Evolutionary conservation across 2,797 vertebrate genomes (phyloP).

Genomic region (Champsocephalus esox): DNA sequence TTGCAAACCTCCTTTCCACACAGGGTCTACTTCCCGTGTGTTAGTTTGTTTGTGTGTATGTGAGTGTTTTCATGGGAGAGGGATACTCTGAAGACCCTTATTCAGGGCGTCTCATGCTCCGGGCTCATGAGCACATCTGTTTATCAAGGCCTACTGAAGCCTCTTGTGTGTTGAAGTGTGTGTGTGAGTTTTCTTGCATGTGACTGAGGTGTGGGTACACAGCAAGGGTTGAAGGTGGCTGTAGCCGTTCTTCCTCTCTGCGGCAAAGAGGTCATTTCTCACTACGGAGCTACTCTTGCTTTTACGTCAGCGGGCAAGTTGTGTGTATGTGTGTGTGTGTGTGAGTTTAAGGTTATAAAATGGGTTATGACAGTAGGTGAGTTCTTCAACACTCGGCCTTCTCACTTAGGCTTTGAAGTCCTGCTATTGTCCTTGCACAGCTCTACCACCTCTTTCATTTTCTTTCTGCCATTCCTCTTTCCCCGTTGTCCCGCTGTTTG

Average conservation of each 20-base stretch:
- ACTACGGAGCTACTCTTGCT: slow-evolving; percentile 47
- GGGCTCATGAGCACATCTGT: slow-evolving; percentile 77
- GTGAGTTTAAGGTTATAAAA: slow-evolving; percentile 10
- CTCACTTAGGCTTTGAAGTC: slow-evolving; percentile 65
- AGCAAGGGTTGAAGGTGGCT: slow-evolving; percentile 67
- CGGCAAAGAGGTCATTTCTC: slow-evolving; percentile 62
- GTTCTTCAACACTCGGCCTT: slow-evolving; percentile 50
- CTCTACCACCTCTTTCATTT: slow-evolving; percentile 17
- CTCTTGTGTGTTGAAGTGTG: slow-evolving; percentile 44
- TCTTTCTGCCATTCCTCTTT: not conserved
- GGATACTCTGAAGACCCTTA: slow-evolving; percentile 73
- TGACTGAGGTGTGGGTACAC: slow-evolving; percentile 68
- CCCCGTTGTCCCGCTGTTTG: slow-evolving; percentile 46
- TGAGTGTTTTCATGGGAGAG: slow-evolving; percentile 51
- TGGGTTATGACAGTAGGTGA: slow-evolving; percentile 60
- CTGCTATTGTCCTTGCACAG: slow-evolving; percentile 53
- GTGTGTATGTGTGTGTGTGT: slow-evolving; percentile 8
- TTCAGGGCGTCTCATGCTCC: slow-evolving; percentile 71
- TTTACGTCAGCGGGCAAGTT: slow-evolving; percentile 37
- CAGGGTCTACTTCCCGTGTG: slow-evolving; percentile 20
- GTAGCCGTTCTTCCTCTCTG: slow-evolving; percentile 55
- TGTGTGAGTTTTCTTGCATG: slow-evolving; percentile 32
- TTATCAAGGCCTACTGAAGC: slow-evolving; percentile 67
- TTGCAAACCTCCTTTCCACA: slow-evolving; percentile 60
- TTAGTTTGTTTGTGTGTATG: slow-evolving; percentile 15